Base-by-base conservation (phyloP, 2,888 invertebrate species). In the Oligia strigilis region DNA sequence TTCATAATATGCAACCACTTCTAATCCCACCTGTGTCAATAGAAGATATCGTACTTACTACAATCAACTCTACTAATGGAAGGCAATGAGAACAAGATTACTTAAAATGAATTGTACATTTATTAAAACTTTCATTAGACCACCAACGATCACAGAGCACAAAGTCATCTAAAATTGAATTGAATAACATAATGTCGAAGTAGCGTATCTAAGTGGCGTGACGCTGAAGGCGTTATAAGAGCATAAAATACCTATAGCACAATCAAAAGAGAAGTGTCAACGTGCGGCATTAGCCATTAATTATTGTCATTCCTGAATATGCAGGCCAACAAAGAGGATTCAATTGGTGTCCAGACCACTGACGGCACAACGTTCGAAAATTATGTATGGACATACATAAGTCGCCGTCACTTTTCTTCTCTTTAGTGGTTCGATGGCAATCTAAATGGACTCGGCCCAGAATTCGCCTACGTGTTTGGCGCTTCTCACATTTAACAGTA, bases 251-350 rank as follows among this genome's bases (percentile, higher is more conserved):
- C 82, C 83, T 84, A 83, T 58, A 88, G 81, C 87, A 80, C 73
- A 77, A 85, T 77, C 77, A 83, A 85, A 87, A 84, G 76, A 75
- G 71, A 84, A 86, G 86, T 88, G 90, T 90, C 91, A 91, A 88
- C 88, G 81, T 81, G 81, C n/a, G 60, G 52, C 80, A 75, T 88
- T 79, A 74, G 55, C 64, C 71, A 81, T 87, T 87, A 88, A 89
- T 88, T 80, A 79, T 73, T 74, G 78, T 81, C 93, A 93, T 94
- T 92, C 77, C 88, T 95, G 94, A 94, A 91, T 88, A 93, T 93
- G 91, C 84, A 73, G 70, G 70, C 71, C 55, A 80, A 93, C 92
- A 93, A 94, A 92, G 90, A 78, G 14, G 13, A 73, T 77, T 69
- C 73, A 67, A 74, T 75, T 74, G 65, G 43, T 66, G 40, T 46